Evolutionary conservation across 2,797 vertebrate species (phyloP).

Genomic region (Lepidocolaptes lacrymiger): DNA sequence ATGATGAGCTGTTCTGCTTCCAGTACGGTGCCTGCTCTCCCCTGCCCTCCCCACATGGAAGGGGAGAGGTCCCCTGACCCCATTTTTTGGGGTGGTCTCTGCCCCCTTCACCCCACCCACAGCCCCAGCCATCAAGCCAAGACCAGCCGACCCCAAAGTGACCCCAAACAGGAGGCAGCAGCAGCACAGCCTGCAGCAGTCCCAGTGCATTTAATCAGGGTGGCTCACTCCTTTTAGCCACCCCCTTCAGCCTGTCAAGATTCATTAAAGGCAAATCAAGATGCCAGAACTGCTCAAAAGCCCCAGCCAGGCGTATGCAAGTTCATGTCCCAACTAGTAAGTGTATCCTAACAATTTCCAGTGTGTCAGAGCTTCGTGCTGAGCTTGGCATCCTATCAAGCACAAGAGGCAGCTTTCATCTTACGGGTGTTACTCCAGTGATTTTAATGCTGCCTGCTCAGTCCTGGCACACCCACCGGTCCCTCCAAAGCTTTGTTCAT

Average conservation of each 20-base stretch:
- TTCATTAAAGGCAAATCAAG: slow-evolving; percentile 54
- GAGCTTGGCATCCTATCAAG: slow-evolving; percentile 64
- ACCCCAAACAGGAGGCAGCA: background rate
- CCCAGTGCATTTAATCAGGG: background rate
- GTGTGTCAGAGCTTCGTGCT: slow-evolving; percentile 64
- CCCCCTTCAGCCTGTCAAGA: background rate
- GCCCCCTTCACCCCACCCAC: background rate
- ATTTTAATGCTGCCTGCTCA: slow-evolving; percentile 65
- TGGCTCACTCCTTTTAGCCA: background rate
- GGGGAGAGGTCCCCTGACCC: fast-evolving
- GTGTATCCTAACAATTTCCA: slow-evolving; percentile 71
- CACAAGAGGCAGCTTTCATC: slow-evolving; percentile 67
- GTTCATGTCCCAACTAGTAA: slow-evolving; percentile 68
- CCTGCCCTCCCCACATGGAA: background rate
- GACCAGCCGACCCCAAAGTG: background rate
- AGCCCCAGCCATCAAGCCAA: background rate
- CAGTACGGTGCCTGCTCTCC: background rate
- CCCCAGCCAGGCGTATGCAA: slow-evolving; percentile 49
- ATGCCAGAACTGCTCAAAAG: slow-evolving; percentile 27
- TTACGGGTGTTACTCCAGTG: slow-evolving; percentile 58
- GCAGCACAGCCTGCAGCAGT: background rate
- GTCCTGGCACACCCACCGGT: slow-evolving; percentile 53
- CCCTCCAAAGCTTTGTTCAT: slow-evolving; percentile 57
- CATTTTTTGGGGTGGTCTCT: background rate
- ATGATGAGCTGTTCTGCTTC: background rate